Percentiles rank a stretch among this genome's conserved stretches.
phyloP scores from a whole-genome alignment of 2,888 invertebrate genomes.

The Andrena haemorrhoa region DNA sequence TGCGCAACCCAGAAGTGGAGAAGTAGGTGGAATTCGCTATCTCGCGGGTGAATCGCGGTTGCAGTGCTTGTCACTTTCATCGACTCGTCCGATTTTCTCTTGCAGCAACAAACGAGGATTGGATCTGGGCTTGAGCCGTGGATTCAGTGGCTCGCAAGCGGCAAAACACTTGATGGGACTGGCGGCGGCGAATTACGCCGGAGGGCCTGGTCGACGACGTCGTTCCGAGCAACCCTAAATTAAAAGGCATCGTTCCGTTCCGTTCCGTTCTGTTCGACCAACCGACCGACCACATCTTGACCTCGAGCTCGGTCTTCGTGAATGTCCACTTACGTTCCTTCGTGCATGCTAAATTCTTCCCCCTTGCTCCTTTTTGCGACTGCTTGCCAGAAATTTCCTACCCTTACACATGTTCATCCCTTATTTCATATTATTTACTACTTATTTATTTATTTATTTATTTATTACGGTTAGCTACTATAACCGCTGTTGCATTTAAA shows the following conservation, averaged over 20 bases:
- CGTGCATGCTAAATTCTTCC: neutral
- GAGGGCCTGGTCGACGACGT: slow-evolving; percentile 95
- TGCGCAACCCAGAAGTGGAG: slow-evolving; percentile 91
- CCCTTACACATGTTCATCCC: neutral
- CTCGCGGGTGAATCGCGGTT: neutral
- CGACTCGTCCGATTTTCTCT: slow-evolving; percentile 12
- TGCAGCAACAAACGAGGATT: slow-evolving; percentile 93
- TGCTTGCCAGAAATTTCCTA: neutral
- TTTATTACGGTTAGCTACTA: no score
- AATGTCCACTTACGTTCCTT: slow-evolving; percentile 10
- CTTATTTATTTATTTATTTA: no score
- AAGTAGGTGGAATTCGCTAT: slow-evolving; percentile 87
- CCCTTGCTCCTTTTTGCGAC: neutral
- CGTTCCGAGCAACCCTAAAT: slow-evolving; percentile 85
- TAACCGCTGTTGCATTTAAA: no score
- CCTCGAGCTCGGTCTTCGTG: neutral
- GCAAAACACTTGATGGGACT: slow-evolving; percentile 97
- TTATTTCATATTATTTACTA: neutral
- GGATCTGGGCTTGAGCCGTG: slow-evolving; percentile 94
- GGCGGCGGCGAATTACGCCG: slow-evolving; percentile 95
- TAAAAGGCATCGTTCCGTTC: slow-evolving; percentile 8
- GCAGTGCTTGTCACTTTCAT: neutral
- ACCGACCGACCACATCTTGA: slow-evolving; percentile 6
- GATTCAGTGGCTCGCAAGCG: slow-evolving; percentile 95
- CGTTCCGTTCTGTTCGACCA: no score